Conservation (phyloP, 2,888 invertebrate species). For the Conops quadrifasciatus region DNA sequence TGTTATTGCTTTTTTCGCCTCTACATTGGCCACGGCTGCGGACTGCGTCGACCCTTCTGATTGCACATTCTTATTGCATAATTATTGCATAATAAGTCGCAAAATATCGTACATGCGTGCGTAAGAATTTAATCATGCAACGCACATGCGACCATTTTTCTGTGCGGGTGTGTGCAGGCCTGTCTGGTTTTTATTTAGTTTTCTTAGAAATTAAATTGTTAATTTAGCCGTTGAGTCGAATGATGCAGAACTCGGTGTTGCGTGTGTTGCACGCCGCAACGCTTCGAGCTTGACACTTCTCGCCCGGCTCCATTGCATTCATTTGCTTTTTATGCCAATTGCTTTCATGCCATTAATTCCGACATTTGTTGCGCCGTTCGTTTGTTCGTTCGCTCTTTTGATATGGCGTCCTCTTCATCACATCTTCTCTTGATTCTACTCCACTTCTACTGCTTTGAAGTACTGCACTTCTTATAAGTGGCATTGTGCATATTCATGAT, state of each 20-base stretch:
- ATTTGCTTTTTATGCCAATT: constrained; percentile 11
- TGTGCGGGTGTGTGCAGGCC: constrained; percentile 30
- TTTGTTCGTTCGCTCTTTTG: neutral
- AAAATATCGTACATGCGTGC: neutral
- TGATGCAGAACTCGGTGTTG: constrained; percentile 15
- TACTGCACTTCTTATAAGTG: constrained; percentile 1
- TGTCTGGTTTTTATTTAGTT: constrained; percentile 61
- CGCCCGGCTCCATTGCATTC: neutral
- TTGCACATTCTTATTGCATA: constrained; percentile 31
- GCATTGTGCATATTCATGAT: constrained; percentile 18
- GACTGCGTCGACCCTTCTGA: neutral
- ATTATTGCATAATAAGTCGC: too few relatives aligned
- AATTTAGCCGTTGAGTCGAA: constrained; percentile 54
- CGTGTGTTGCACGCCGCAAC: constrained; percentile 22
- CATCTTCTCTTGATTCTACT: neutral
- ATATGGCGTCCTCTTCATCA: neutral
- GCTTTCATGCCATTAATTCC: constrained; percentile 12
- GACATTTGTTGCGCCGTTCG: constrained; percentile 3
- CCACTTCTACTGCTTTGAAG: neutral
- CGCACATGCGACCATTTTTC: constrained; percentile 41
- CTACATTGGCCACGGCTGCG: neutral
- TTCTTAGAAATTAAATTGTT: constrained; percentile 63
- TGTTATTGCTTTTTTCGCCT: too few relatives aligned
- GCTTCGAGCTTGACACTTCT: constrained; percentile 17
- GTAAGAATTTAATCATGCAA: constrained; percentile 46